A percentile compares a stretch with the other conserved stretches of the same genome.
These are phyloP conservation scores for Onychostruthus taczanowskii DNA, from an alignment of 2,113 vertebrate species.

Conservation along the genomic window DNA sequence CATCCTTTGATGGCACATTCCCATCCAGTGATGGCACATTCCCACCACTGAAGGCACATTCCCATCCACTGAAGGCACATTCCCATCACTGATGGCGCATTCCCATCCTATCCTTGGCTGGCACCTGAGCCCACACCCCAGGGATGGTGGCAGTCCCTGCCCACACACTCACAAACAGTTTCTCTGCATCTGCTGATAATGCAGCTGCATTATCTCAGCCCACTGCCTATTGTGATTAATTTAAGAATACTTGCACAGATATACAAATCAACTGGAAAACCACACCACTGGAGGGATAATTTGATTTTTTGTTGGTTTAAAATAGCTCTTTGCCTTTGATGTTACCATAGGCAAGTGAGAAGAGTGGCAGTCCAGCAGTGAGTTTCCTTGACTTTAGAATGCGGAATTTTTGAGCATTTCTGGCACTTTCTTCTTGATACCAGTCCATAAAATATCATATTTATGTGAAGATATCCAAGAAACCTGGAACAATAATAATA, in stretches of 20 bases:
- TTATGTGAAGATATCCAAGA: not conserved
- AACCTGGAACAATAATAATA: not conserved
- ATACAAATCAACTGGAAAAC: not conserved
- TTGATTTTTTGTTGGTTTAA: not conserved
- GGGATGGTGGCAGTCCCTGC: too few relatives aligned
- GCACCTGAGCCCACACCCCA: too few relatives aligned
- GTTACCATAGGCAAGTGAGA: not conserved
- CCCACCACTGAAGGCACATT: fast-evolving
- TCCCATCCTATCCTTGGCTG: not conserved
- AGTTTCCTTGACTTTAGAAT: not conserved
- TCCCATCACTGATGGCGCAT: fast-evolving
- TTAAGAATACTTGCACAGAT: not conserved
- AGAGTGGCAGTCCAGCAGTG: not conserved
- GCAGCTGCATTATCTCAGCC: not conserved
- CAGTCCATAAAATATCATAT: not conserved
- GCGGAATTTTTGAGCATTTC: not conserved
- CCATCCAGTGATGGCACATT: fast-evolving
- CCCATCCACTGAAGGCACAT: not conserved
- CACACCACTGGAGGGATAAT: not conserved
- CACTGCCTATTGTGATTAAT: not conserved
- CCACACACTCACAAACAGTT: too few relatives aligned
- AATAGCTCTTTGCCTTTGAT: not conserved
- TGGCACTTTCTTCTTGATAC: not conserved
- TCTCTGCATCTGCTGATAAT: fast-evolving
- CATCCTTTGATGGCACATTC: not conserved